Conservation (phyloP, 2,113 vertebrate genomes). For the Eudyptes chrysolophus region DNA sequence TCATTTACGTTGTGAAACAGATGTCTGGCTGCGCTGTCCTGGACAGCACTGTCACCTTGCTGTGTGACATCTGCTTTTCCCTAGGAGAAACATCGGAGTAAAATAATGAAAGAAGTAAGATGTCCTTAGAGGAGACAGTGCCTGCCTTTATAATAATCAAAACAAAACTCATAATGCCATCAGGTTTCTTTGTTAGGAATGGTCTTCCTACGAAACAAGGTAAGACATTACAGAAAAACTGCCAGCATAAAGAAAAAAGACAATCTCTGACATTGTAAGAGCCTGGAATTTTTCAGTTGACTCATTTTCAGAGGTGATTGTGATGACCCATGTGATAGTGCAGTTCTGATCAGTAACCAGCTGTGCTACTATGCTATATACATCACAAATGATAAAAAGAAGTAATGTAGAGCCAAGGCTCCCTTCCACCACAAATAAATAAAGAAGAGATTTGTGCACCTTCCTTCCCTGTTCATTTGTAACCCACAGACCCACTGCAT, state of each 20-base stretch:
- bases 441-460: background rate
- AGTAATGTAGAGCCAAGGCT: background rate
- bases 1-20: constrained; percentile 80
- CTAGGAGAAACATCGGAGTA: constrained; percentile 22
- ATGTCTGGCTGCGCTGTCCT: constrained; percentile 70
- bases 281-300: background rate
- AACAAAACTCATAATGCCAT: background rate
- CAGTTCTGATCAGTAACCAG: background rate
- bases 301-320: background rate
- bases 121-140: background rate
- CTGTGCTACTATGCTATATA: background rate
- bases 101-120: background rate
- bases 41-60: constrained; percentile 69
- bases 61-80: constrained; percentile 76
- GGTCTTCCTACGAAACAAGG: background rate
- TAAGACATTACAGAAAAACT: background rate
- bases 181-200: background rate
- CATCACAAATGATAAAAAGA: background rate
- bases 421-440: background rate
- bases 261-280: background rate
- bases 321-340: background rate
- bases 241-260: background rate
- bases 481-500: background rate
- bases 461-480: background rate
- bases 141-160: background rate